Percentiles rank a stretch among this genome's conserved stretches.
Evolutionary conservation across 1,140 invertebrate species (phyloP).

Genomic region (Drosophila parvula): DNA sequence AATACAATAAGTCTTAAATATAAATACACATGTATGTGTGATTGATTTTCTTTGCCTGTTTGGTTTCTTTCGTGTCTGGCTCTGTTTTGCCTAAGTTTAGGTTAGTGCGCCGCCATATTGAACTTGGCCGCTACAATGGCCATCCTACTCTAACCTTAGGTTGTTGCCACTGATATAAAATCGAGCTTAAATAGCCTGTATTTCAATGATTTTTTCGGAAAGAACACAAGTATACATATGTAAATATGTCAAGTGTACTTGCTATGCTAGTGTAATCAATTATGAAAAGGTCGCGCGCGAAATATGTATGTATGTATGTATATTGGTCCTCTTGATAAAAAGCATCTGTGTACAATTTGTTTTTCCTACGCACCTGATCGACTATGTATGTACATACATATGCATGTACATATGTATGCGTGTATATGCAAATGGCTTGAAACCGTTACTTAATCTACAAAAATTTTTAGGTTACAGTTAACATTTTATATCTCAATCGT

Average conservation of each 20-base stretch:
- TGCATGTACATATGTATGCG: neutral
- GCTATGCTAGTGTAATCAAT: neutral
- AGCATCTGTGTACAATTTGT: neutral
- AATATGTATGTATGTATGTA: too few relatives aligned
- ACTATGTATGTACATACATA: neutral
- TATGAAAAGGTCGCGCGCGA: neutral
- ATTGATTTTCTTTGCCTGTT: neutral
- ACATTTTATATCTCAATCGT: neutral
- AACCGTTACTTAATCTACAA: neutral
- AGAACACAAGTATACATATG: too few relatives aligned
- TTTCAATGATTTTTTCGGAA: too few relatives aligned
- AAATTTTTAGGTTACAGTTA: slow-evolving; percentile 8
- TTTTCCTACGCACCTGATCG: neutral
- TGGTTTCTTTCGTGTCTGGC: neutral
- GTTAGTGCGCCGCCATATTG: slow-evolving; percentile 12
- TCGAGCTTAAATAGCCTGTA: too few relatives aligned
- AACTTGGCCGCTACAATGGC: neutral
- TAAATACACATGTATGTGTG: neutral
- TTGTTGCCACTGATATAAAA: neutral
- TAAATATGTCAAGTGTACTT: too few relatives aligned
- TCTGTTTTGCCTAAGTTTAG: neutral
- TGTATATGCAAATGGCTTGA: neutral
- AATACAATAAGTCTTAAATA: neutral
- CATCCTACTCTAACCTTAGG: slow-evolving; percentile 8
- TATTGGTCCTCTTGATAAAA: neutral